Conservation (phyloP, 2,113 vertebrate species). For the Eolophus roseicapilla region DNA sequence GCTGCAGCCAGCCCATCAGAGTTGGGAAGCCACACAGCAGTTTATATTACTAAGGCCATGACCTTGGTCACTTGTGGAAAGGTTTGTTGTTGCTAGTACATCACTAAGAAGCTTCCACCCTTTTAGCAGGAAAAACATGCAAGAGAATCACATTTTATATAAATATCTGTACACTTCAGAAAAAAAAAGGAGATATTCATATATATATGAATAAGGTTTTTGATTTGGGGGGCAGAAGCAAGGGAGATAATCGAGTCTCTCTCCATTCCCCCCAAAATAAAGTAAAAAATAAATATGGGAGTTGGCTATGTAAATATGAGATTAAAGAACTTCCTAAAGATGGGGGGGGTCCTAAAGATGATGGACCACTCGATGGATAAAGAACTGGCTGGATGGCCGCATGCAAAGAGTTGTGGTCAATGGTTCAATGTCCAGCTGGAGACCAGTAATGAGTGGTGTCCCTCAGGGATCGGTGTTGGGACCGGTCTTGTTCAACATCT, state of each 20-base stretch:
- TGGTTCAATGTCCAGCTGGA: too few relatives aligned
- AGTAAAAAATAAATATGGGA: background rate
- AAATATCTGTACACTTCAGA: background rate
- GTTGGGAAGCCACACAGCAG: background rate
- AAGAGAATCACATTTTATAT: background rate
- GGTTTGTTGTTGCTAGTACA: background rate
- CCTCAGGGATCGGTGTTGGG: too few relatives aligned
- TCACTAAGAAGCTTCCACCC: background rate
- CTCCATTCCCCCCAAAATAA: background rate
- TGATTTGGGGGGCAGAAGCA: background rate
- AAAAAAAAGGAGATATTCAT: background rate
- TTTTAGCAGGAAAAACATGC: background rate
- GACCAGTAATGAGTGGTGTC: too few relatives aligned
- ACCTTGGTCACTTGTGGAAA: background rate
- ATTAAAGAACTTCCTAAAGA: background rate
- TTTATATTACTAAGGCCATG: background rate
- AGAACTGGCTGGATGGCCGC: too few relatives aligned
- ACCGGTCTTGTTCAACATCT: too few relatives aligned
- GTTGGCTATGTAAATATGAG: background rate
- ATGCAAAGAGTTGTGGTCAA: too few relatives aligned
- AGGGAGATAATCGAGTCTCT: background rate
- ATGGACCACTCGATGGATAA: too few relatives aligned
- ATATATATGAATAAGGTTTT: fast-evolving
- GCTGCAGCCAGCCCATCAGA: background rate
- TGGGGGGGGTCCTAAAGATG: too few relatives aligned